Evolutionary conservation across 2,888 invertebrate genomes (phyloP).

Genomic region (Herminia tarsipennalis): DNA sequence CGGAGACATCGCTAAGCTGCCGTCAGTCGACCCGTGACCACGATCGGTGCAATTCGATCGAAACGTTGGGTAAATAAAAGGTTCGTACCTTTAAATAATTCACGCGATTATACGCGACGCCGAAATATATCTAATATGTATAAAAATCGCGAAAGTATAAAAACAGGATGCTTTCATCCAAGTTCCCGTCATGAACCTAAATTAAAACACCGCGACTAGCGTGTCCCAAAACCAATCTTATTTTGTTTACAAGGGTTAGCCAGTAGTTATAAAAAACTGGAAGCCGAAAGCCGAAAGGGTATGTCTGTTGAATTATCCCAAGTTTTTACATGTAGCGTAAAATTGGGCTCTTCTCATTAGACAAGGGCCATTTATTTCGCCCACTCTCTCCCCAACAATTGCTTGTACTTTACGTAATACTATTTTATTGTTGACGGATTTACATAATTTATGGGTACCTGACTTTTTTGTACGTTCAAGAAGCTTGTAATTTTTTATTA

Average conservation of each 20-base stretch:
- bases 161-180: no score
- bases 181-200: not conserved
- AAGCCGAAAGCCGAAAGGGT: constrained; percentile 47
- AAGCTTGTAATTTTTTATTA: constrained; percentile 6
- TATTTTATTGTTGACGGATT: constrained; percentile 38
- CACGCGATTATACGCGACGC: no score
- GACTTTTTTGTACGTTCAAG: constrained; percentile 3
- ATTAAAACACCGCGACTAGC: not conserved
- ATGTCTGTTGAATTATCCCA: constrained; percentile 55
- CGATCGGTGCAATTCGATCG: no score
- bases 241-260: constrained; percentile 11
- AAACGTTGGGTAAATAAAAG: no score
- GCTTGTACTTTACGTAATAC: constrained; percentile 31
- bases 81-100: no score
- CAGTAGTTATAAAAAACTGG: constrained; percentile 22
- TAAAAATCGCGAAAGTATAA: no score
- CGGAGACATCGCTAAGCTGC: no score
- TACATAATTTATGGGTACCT: constrained; percentile 26
- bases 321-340: constrained; percentile 62
- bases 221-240: constrained; percentile 10
- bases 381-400: constrained; percentile 35
- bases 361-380: constrained; percentile 62
- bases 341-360: constrained; percentile 71
- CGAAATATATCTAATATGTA: no score
- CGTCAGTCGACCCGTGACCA: no score